Conservation (phyloP, 2,888 invertebrate species). For the Entomobrya multifasciata region DNA sequence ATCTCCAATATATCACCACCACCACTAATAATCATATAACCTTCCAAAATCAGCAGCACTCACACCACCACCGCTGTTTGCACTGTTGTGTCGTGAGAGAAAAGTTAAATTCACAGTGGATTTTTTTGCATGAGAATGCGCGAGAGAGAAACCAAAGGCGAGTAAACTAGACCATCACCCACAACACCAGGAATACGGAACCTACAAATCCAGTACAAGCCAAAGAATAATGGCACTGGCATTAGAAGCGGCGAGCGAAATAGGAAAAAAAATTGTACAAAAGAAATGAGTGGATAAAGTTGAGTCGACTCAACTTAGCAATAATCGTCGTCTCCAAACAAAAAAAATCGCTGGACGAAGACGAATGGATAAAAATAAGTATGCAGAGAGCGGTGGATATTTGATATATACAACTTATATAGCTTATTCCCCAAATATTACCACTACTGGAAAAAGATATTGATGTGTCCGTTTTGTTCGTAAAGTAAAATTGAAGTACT, state of each 20-base stretch:
- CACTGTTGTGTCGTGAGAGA: background rate
- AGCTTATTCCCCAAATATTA: background rate
- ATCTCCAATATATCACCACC: background rate
- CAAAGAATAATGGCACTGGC: conserved; percentile 26
- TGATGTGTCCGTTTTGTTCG: conserved; percentile 36
- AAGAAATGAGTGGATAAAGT: conserved; percentile 2
- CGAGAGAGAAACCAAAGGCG: conserved; percentile 19
- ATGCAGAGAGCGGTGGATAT: no score
- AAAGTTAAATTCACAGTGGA: conserved; percentile 30
- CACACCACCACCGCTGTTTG: conserved; percentile 19
- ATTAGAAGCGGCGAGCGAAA: background rate
- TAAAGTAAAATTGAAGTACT: conserved; percentile 33
- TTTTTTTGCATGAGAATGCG: background rate
- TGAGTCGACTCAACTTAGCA: conserved; percentile 3
- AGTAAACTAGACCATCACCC: conserved; percentile 39
- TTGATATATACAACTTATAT: background rate
- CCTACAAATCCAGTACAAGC: conserved; percentile 29
- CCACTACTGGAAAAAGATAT: conserved; percentile 23
- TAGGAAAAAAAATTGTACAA: conserved; percentile 6
- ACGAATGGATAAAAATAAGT: no score
- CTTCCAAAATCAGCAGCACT: conserved; percentile 4
- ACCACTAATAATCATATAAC: background rate
- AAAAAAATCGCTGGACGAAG: conserved; percentile 45
- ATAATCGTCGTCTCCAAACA: conserved; percentile 28
- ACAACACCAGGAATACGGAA: conserved; percentile 46